phyloP scores from a whole-genome alignment of 1,140 invertebrate species.

The Euwallacea fornicatus region DNA sequence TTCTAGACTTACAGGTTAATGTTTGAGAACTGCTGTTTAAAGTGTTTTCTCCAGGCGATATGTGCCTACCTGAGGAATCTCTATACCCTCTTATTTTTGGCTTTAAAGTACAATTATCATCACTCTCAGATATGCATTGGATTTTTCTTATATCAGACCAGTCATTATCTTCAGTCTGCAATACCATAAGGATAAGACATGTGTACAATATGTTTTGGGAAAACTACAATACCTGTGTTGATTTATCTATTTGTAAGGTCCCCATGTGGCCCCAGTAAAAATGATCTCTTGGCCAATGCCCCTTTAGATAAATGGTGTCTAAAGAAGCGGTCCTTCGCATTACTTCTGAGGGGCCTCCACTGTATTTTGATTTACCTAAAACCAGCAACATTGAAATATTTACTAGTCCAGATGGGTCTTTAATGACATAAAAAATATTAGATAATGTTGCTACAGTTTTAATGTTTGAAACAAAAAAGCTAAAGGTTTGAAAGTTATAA shows the following conservation, averaged over 20 bases:
- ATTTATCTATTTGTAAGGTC: conserved; percentile 72
- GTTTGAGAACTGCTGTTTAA: conserved; percentile 48
- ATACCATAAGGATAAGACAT: not conserved
- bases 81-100: conserved; percentile 44
- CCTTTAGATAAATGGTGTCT: conserved; percentile 75
- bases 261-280: conserved; percentile 64
- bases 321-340: conserved; percentile 75
- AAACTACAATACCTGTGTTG: conserved; percentile 65
- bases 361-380: conserved; percentile 37
- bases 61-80: conserved; percentile 36
- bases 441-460: no score
- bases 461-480: no score
- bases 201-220: not conserved
- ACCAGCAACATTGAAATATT: not conserved
- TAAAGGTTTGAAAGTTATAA: no score
- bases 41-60: conserved; percentile 41
- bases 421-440: not conserved
- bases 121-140: conserved; percentile 41
- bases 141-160: conserved; percentile 44
- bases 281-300: conserved; percentile 73
- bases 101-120: conserved; percentile 43
- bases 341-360: conserved; percentile 55
- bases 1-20: conserved; percentile 44
- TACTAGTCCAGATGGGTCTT: not conserved
- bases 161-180: conserved; percentile 48